Percentiles rank a stretch among this genome's conserved stretches.
Conservation (phyloP, 2,113 vertebrate genomes). For the Percopsis transmontana region DNA sequence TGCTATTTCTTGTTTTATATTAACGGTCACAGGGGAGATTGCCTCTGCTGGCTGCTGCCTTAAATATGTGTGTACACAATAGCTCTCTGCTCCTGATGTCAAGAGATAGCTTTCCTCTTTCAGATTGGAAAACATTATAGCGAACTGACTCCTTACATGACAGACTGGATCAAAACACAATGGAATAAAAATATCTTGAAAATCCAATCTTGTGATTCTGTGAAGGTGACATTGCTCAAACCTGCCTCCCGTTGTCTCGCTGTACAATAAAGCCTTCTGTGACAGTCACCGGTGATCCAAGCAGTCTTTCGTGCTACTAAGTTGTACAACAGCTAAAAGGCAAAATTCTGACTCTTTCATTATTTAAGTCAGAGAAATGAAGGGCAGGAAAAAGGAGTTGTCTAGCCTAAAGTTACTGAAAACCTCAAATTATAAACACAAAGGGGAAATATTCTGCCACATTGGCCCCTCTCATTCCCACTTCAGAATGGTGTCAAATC, state of each 20-base stretch:
- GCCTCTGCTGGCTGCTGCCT: slow-evolving; percentile 42
- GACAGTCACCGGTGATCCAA: slow-evolving; percentile 45
- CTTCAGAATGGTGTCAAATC: slow-evolving; percentile 59
- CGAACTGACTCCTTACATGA: slow-evolving; percentile 47
- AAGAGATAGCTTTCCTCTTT: slow-evolving; percentile 17
- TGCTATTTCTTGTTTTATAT: slow-evolving; percentile 53
- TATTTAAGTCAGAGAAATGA: slow-evolving; percentile 61
- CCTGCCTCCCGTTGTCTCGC: slow-evolving; percentile 29
- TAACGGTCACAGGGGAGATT: slow-evolving; percentile 46
- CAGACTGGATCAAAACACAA: slow-evolving; percentile 40
- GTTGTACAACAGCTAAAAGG: slow-evolving; percentile 49
- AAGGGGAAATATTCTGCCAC: slow-evolving; percentile 42
- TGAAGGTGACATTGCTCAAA: slow-evolving; percentile 61
- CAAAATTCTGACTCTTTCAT: slow-evolving; percentile 59
- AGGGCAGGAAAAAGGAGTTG: slow-evolving; percentile 28
- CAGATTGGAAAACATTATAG: slow-evolving; percentile 21
- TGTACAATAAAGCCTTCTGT: slow-evolving; percentile 45
- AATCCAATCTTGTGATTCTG: slow-evolving; percentile 43
- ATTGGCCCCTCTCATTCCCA: slow-evolving; percentile 20
- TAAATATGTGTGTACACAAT: slow-evolving; percentile 32
- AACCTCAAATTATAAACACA: slow-evolving; percentile 64
- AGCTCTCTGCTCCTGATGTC: slow-evolving; percentile 33
- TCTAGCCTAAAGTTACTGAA: slow-evolving; percentile 31
- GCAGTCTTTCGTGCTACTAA: slow-evolving; percentile 41
- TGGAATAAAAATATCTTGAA: slow-evolving; percentile 22